These are phyloP conservation scores for Gryllus bimaculatus DNA, from an alignment of 1,140 invertebrate genomes.

Conservation along the genomic window DNA sequence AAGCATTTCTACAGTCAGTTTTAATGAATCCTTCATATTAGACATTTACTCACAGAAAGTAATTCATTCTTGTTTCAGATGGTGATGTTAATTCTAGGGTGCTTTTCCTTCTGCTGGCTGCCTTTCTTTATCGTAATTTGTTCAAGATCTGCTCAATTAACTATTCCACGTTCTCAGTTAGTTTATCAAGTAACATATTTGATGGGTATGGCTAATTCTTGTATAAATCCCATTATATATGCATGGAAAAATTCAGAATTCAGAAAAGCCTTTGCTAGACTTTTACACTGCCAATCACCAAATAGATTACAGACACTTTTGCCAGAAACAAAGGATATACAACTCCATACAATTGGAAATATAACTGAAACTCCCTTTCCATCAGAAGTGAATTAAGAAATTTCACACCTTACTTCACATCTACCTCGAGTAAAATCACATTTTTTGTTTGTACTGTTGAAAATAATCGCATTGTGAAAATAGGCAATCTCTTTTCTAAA, in stretches of 20 bases:
- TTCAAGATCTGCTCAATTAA: conserved; percentile 11
- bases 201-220: conserved; percentile 62
- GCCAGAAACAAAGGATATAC: neutral
- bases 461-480: too few relatives aligned
- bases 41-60: too few relatives aligned
- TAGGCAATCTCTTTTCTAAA: too few relatives aligned
- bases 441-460: too few relatives aligned
- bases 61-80: conserved; percentile 43
- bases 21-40: too few relatives aligned
- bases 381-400: too few relatives aligned
- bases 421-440: too few relatives aligned
- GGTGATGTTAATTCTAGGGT: conserved; percentile 58
- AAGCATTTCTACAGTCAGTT: too few relatives aligned
- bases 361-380: neutral
- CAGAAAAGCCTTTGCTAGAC: conserved; percentile 51
- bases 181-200: conserved; percentile 58
- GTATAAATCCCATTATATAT: conserved; percentile 68
- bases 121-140: conserved; percentile 59
- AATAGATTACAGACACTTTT: conserved; percentile 8
- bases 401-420: too few relatives aligned
- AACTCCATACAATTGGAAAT: neutral
- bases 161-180: conserved; percentile 42
- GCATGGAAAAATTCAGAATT: conserved; percentile 72
- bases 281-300: conserved; percentile 45
- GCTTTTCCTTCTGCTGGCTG: conserved; percentile 65